Percentiles rank a stretch among this genome's conserved stretches.
These are phyloP conservation scores for Balaenoptera acutorostrata DNA, from an alignment of 2,113 vertebrate species.

Conservation along the genomic window DNA sequence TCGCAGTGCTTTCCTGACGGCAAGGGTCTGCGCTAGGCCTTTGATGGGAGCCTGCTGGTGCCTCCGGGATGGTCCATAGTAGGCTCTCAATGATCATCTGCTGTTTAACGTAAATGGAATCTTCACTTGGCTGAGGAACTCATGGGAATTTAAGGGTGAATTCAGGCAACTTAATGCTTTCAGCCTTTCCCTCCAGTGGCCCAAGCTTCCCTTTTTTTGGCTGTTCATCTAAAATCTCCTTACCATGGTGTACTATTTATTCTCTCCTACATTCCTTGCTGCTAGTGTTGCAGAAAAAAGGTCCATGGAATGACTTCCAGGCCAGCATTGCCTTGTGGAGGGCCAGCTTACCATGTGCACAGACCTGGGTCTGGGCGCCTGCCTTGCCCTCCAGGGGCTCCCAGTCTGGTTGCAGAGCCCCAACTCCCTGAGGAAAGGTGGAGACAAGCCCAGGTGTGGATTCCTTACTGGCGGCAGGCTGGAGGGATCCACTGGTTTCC, in stretches of 20 bases:
- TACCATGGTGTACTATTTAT: fast-evolving
- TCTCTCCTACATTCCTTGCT: neutral
- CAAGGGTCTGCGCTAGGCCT: neutral
- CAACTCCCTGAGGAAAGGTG: neutral
- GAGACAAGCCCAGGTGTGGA: no score
- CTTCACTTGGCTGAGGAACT: neutral
- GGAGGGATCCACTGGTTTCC: neutral
- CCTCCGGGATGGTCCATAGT: neutral
- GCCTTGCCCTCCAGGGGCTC: neutral
- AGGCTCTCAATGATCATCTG: neutral
- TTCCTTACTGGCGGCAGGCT: no score
- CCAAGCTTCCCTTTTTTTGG: neutral
- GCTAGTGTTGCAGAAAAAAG: no score
- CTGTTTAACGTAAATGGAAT: neutral
- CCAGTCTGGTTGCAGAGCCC: neutral
- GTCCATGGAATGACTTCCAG: neutral
- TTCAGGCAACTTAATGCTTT: neutral
- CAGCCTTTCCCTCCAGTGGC: neutral
- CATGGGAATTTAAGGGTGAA: neutral
- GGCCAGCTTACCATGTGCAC: no score
- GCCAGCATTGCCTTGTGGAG: fast-evolving
- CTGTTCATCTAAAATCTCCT: neutral
- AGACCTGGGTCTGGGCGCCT: neutral
- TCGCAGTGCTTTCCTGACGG: fast-evolving
- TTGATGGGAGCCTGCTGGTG: neutral